Conservation (phyloP, 2,113 vertebrate genomes). For the Tapirus terrestris region DNA sequence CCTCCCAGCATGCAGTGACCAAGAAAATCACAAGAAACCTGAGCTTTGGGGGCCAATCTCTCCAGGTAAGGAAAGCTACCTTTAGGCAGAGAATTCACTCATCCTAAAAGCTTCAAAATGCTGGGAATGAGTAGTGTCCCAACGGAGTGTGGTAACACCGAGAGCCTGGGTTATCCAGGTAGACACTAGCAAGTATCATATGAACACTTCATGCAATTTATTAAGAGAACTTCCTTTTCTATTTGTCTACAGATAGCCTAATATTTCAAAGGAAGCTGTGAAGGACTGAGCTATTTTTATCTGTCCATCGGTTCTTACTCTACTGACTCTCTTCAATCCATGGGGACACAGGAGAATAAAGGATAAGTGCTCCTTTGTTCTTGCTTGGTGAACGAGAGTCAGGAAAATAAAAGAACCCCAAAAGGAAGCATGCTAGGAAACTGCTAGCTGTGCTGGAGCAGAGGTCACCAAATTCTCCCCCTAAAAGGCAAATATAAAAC, state of each 20-base stretch:
- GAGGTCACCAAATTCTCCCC: background rate
- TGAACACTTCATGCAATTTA: background rate
- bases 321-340: background rate
- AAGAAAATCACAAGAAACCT: background rate
- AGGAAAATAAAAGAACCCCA: background rate
- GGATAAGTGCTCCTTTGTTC: background rate
- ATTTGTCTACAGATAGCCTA: background rate
- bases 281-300: conserved; percentile 36
- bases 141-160: background rate
- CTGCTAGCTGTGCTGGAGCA: background rate
- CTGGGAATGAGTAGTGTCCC: background rate
- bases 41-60: background rate
- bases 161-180: background rate
- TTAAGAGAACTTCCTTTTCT: background rate
- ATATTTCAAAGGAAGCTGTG: background rate
- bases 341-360: background rate
- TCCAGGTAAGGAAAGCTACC: background rate
- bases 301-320: background rate
- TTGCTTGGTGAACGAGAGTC: background rate
- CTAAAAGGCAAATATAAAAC: background rate
- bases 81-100: background rate
- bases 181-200: background rate
- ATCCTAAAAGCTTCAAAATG: background rate
- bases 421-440: background rate
- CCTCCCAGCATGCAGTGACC: background rate